phyloP scores from a whole-genome alignment of 2,797 vertebrate genomes.

The Coracias cyanogaster region DNA sequence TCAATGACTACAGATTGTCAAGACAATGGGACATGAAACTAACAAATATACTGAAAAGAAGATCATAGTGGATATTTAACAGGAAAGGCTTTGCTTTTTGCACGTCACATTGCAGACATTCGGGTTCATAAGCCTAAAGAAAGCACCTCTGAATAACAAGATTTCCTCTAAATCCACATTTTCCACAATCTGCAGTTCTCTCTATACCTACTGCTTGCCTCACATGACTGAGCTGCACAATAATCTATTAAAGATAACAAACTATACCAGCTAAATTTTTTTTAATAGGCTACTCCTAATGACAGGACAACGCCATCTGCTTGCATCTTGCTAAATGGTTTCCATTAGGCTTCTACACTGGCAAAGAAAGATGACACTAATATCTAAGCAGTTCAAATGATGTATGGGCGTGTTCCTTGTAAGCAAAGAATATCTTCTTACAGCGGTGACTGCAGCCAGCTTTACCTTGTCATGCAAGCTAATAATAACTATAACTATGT shows the following conservation, averaged over 20 bases:
- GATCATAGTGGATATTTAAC: background rate
- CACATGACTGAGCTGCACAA: background rate
- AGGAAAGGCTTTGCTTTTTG: background rate
- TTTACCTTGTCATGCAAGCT: accelerated
- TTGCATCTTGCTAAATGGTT: background rate
- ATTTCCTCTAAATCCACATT: background rate
- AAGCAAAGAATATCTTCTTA: background rate
- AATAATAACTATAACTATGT: background rate
- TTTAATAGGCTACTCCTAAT: background rate
- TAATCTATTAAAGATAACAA: background rate
- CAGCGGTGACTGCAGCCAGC: background rate
- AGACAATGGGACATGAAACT: background rate
- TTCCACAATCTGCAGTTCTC: background rate
- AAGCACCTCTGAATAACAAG: background rate
- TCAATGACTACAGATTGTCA: background rate
- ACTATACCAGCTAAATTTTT: background rate
- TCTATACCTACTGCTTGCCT: background rate
- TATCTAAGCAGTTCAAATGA: background rate
- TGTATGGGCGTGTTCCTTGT: accelerated
- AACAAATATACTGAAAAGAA: background rate
- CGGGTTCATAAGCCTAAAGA: background rate
- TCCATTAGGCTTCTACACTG: background rate
- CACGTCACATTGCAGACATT: background rate
- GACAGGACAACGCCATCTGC: background rate
- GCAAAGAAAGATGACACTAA: background rate